Conservation (phyloP, 2,888 invertebrate genomes). For the Clitarchus hookeri region DNA sequence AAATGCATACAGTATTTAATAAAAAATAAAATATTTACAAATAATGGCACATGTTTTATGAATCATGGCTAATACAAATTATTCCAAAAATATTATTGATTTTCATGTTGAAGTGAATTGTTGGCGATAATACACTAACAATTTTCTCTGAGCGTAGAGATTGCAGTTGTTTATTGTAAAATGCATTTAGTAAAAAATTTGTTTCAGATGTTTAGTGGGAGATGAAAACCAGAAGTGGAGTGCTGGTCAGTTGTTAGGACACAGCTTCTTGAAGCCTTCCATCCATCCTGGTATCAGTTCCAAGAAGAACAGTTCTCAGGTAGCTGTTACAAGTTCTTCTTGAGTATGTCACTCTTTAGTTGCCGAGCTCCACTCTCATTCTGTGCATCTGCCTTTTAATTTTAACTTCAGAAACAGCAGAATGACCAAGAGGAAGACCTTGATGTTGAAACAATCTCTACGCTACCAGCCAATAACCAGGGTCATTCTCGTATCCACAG, state of each 20-base stretch:
- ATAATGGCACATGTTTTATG: too few relatives aligned
- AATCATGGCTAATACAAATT: too few relatives aligned
- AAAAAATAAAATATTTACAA: too few relatives aligned
- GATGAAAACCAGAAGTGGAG: conserved; percentile 76
- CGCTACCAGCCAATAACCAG: conserved; percentile 50
- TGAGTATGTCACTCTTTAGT: not conserved
- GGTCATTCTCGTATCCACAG: conserved; percentile 75
- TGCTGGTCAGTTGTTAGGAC: conserved; percentile 75
- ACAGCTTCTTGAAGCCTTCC: conserved; percentile 70
- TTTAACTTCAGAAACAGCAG: conserved; percentile 41
- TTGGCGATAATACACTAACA: too few relatives aligned
- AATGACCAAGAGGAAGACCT: conserved; percentile 50
- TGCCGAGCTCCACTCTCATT: too few relatives aligned
- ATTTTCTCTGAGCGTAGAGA: too few relatives aligned
- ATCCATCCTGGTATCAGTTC: conserved; percentile 41
- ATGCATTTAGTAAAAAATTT: too few relatives aligned
- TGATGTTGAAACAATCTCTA: conserved; percentile 48
- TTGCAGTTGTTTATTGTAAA: too few relatives aligned
- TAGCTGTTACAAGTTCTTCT: not conserved
- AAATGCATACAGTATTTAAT: too few relatives aligned
- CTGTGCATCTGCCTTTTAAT: not conserved
- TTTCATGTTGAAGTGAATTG: too few relatives aligned
- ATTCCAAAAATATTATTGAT: too few relatives aligned
- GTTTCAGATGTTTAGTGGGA: conserved; percentile 66
- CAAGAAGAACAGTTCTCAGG: not conserved